Evolutionary conservation across 2,113 vertebrate genomes (phyloP), one percentile per base, ranked within the genome.

Genomic region (Chaetops frenatus): DNA sequence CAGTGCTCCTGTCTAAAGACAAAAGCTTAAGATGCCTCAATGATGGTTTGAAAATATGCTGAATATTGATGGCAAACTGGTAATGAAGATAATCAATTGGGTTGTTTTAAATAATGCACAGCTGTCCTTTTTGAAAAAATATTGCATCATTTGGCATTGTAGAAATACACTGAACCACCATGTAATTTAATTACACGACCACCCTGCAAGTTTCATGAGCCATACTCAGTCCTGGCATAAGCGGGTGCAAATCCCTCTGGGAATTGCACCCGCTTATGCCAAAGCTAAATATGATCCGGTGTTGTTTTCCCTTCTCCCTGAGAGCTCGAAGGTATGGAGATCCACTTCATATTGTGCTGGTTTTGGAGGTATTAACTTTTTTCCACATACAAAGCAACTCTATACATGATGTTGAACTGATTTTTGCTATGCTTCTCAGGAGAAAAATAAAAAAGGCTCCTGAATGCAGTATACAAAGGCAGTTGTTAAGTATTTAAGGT

Each of bases 161-260:
- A 91, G 80, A 90, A 97, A 77, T 72, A 92, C 56, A 78, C 15
- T 3, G 51, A 96, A 86, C 29, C 29, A 66, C 67, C 84, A 65
- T 10, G 21, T 88, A 94, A 90, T 96, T 97, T 97, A 97, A 97
- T 97, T 96, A 95, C 79, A 14, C 1, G 95, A 96, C 97, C 96
- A 96, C 96, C 97, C 96, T 97, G 92, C 67, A 85, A 94, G 95
- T 88, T 96, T 56, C 92, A 80, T 53, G 56, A 95, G 90, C 65
- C 88, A 82, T 90, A 85, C 56, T 87, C 86, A 82, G 38, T 91
- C 80, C 84, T 95, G 92, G 91, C 94, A 62, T 45, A 90, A 90
- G 86, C 83, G 62, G 95, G 90, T 96, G 92, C 91, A 96, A 95
- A 38, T 96, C 95, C 65, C 93, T 31, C 11, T 21, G 92, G 86